These are phyloP conservation scores for Scaptomyza pallida DNA, from an alignment of 1,140 invertebrate species.

Conservation along the genomic window DNA sequence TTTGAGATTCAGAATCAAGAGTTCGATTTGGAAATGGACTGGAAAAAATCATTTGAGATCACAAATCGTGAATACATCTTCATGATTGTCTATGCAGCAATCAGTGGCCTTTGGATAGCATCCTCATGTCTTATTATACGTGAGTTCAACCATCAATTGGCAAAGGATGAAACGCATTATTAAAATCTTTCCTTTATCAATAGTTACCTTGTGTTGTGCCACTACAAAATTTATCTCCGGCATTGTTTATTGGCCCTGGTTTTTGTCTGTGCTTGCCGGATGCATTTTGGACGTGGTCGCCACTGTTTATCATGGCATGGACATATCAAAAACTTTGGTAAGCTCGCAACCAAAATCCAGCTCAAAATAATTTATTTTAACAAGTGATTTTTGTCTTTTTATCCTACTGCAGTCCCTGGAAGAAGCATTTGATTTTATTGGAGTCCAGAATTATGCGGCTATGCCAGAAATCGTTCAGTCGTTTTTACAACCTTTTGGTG, in stretches of 20 bases:
- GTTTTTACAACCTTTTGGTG: slow-evolving; percentile 42
- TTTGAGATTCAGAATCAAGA: background rate
- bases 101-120: slow-evolving; percentile 74
- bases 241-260: slow-evolving; percentile 76
- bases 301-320: slow-evolving; percentile 64
- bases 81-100: slow-evolving; percentile 68
- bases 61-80: slow-evolving; percentile 70
- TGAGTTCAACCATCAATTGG: slow-evolving; percentile 31
- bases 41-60: slow-evolving; percentile 50
- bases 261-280: slow-evolving; percentile 64
- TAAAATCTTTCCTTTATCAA: background rate
- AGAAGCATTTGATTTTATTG: slow-evolving; percentile 52
- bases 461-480: background rate
- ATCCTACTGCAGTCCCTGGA: slow-evolving; percentile 19
- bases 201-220: slow-evolving; percentile 67
- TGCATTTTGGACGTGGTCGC: slow-evolving; percentile 73
- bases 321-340: slow-evolving; percentile 65
- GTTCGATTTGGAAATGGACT: slow-evolving; percentile 31
- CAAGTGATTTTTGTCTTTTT: background rate
- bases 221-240: slow-evolving; percentile 73
- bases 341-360: background rate
- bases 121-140: slow-evolving; percentile 65
- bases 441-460: background rate
- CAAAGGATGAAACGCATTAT: background rate
- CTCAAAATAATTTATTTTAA: background rate